These are phyloP conservation scores for Portunus trituberculatus DNA, from an alignment of 1,140 invertebrate species.

Conservation along the genomic window DNA sequence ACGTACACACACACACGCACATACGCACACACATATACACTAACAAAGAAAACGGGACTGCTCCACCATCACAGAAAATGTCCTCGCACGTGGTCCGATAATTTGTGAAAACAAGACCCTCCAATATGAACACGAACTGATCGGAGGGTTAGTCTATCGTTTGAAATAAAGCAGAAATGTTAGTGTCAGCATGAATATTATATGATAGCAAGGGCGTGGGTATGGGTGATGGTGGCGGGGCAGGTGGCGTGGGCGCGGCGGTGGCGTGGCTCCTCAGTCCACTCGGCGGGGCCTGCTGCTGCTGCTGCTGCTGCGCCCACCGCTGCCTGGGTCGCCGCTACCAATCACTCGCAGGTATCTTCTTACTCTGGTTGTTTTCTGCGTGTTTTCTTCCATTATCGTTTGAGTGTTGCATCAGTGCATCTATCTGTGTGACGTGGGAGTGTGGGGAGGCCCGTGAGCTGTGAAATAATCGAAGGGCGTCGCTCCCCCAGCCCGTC, in stretches of 20 bases:
- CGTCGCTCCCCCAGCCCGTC: slow-evolving; percentile 56
- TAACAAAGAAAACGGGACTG: slow-evolving; percentile 58
- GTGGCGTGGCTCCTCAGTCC: slow-evolving; percentile 64
- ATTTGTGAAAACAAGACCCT: slow-evolving; percentile 64
- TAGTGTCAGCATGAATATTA: background rate
- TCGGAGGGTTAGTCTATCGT: slow-evolving; percentile 34
- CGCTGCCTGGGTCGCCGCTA: slow-evolving; percentile 46
- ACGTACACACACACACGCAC: background rate
- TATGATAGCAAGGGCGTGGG: background rate
- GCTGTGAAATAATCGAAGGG: slow-evolving; percentile 42
- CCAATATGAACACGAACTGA: slow-evolving; percentile 51
- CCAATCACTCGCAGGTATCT: slow-evolving; percentile 54
- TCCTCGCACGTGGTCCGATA: slow-evolving; percentile 73
- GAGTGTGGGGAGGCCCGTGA: background rate
- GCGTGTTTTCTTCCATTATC: background rate
- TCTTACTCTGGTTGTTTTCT: background rate
- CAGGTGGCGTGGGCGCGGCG: slow-evolving; percentile 64
- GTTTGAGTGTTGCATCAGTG: background rate
- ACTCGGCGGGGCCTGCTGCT: slow-evolving; percentile 74
- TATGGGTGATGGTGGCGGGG: slow-evolving; percentile 26
- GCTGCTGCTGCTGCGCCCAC: slow-evolving; percentile 60
- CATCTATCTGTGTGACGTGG: background rate
- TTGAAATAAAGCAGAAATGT: slow-evolving; percentile 36
- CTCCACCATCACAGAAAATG: slow-evolving; percentile 52
- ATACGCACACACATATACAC: slow-evolving; percentile 30